Base-by-base conservation (phyloP, 2,888 invertebrate species). In the Amphiduros pacificus region DNA sequence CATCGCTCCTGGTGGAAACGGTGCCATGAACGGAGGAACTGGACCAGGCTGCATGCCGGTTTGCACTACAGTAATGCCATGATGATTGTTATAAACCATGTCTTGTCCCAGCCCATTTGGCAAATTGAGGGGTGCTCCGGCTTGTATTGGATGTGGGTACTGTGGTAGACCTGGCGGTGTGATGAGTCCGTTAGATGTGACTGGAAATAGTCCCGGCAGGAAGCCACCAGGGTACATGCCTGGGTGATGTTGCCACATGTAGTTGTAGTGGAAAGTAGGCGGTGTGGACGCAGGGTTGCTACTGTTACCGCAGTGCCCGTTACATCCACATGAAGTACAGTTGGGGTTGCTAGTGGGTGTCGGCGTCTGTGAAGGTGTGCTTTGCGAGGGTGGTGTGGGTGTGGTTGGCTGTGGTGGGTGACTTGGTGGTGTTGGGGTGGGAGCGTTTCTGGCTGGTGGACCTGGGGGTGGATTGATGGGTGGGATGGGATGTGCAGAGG, bases 261-360 rank as follows among this genome's bases (percentile, higher is more conserved):
- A 40, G 40, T 51, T 29, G 44, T 26, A 50, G 2, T 40, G 44
- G 17, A 29, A 27, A 5, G 60, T 78, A 76, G 40, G 77, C 53
- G 63, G 68, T 53, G 77, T 68, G 32, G 75, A 71, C 40, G 74
- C 70, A 49, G 63, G 44, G 36, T 64, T 31, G 20, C 22, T 3
- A 36, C 5, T 1, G 31, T 32, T 36, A 22, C 22, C 22, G 31
- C 48, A 48, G 56, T 49, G 36, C 20, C 56, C 48, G 24, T 49
- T 20, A 49, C 56, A 56, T 17, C 56, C 56, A 29, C 56, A 56
- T n/a, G 56, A 56, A 31, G 48, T 56, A 27, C 56, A 56, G n/a
- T 41, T 55, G 55, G 41, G 14, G n/a, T 31, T 9, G 41, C 41
- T 55, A 28, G 27, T 28, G 27, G 49, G 49, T 9, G 50, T 26